Conservation (phyloP, 2,888 invertebrate genomes). For the Scaptomyza reducta region DNA sequence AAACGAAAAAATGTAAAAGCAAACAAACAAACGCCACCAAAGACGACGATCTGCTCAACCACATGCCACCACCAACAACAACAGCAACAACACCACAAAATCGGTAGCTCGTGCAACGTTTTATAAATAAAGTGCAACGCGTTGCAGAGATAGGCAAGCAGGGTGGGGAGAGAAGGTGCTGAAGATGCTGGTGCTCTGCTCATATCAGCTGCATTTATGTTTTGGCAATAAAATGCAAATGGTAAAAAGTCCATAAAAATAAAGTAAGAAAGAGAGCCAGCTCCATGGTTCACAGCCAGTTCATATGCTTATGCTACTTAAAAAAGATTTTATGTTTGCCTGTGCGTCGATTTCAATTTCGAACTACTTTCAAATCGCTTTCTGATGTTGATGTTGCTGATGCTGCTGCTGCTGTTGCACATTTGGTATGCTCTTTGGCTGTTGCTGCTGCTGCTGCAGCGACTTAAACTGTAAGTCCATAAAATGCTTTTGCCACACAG, state of each 20-base stretch:
- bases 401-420: conserved; percentile 48
- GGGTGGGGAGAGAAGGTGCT: background rate
- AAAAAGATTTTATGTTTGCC: conserved; percentile 67
- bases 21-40: conserved; percentile 50
- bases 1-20: conserved; percentile 51
- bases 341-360: conserved; percentile 68
- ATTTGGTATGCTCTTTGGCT: conserved; percentile 73
- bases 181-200: background rate
- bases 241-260: conserved; percentile 69
- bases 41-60: conserved; percentile 8
- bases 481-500: conserved; percentile 74
- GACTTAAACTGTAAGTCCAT: conserved; percentile 75
- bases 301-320: conserved; percentile 74
- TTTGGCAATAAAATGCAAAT: conserved; percentile 79
- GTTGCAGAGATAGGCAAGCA: background rate
- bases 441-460: conserved; percentile 34
- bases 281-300: conserved; percentile 40
- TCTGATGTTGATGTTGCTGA: conserved; percentile 45
- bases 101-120: conserved; percentile 48
- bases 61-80: background rate
- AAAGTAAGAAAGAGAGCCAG: conserved; percentile 16
- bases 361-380: conserved; percentile 70
- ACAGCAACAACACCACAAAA: conserved; percentile 23
- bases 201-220: conserved; percentile 69
- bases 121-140: conserved; percentile 60